Evolutionary conservation across 2,797 vertebrate species (phyloP), one percentile per base, ranked within the genome.

Genomic region (Atherinosoma microstoma): DNA sequence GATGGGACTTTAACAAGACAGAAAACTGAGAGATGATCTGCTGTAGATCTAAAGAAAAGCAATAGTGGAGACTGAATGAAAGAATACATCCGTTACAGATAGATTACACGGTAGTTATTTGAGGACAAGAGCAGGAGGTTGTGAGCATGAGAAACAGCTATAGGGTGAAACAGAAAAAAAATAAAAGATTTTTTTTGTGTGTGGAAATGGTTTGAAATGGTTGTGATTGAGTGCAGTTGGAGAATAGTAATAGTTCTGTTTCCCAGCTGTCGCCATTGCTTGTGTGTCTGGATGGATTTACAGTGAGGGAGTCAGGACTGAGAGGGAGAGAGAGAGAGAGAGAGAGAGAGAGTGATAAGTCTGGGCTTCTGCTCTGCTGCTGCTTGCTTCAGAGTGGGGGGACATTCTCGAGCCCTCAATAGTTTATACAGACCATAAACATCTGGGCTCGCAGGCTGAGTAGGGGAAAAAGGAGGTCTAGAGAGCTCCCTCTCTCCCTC

Each of bases 351-450:
- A 86, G 91, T 74, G 90, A 91, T 92, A 92, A 90, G 90, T 91
- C 90, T 89, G 87, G 84, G 89, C 90, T 92, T 88, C 91, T 85
- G 88, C 90, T 72, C 75, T 45, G 65, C 85, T 88, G 84, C 83
- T 83, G 82, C 87, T 87, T 15, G 32, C 84, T 81, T 73, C 67
- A 80, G 89, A 93, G 88, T 89, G 91, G 90, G 87, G 72, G 92
- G 92, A 93, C 90, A 92, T 90, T 94, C 91, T 90, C 89, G 75
- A 88, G 82, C 84, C 91, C 90, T 93, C 92, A 89, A 94, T 94
- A 93, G 92, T 94, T 95, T 94, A 94, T 90, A 92, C 93, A 93
- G 92, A 89, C 93, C 91, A 92, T 95, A 95, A 94, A 94, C 94
- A 94, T 94, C 89, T 93, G 93, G 91, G 86, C 88, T 92, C 40